Percentiles rank a stretch among this genome's conserved stretches.
Conservation (phyloP, 2,888 invertebrate genomes). For the Mystacides longicornis region DNA sequence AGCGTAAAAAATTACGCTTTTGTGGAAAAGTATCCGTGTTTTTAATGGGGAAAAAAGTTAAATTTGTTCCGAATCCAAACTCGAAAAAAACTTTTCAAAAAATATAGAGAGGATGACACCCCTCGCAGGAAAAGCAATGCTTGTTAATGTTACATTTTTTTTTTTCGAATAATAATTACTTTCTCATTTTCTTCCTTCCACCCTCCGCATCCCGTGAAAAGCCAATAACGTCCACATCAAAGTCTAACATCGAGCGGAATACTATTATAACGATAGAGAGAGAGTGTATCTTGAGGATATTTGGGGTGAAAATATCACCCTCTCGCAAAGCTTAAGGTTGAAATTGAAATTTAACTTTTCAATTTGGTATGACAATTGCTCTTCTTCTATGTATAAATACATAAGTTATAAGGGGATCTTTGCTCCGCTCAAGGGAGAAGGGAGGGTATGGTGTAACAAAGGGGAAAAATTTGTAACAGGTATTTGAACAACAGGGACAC, state of each 20-base stretch:
- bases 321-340: slow-evolving; percentile 11
- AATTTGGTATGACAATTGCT: slow-evolving; percentile 27
- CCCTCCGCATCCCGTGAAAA: background rate
- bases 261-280: background rate
- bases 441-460: slow-evolving; percentile 13
- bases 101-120: too few relatives aligned
- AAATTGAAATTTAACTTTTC: slow-evolving; percentile 27
- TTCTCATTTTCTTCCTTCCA: background rate
- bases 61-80: too few relatives aligned
- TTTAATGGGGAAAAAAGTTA: too few relatives aligned
- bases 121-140: too few relatives aligned
- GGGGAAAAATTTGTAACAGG: slow-evolving; percentile 9
- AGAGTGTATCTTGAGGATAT: slow-evolving; percentile 1
- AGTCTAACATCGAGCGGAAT: background rate
- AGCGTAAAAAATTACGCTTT: too few relatives aligned
- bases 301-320: slow-evolving; percentile 5
- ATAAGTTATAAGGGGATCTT: too few relatives aligned
- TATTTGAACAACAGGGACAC: background rate
- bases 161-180: background rate
- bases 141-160: too few relatives aligned
- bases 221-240: slow-evolving; percentile 1
- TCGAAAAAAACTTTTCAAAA: too few relatives aligned
- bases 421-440: background rate
- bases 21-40: too few relatives aligned
- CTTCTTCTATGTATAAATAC: slow-evolving; percentile 22